These are phyloP conservation scores for Drosophila kohkoa DNA, from an alignment of 1,140 invertebrate genomes.

Conservation along the genomic window DNA sequence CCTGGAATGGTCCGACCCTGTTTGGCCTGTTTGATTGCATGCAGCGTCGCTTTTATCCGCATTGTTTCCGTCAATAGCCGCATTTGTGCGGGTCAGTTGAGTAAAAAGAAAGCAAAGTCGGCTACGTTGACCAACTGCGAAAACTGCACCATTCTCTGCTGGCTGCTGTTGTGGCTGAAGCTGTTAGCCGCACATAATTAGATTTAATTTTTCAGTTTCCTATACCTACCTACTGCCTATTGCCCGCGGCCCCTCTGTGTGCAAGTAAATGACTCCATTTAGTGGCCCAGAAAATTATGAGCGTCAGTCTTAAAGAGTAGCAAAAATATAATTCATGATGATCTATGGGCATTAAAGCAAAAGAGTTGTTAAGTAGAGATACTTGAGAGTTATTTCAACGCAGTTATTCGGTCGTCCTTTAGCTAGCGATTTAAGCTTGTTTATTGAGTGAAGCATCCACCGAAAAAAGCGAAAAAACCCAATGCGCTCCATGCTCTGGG, in stretches of 20 bases:
- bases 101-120: slow-evolving; percentile 62
- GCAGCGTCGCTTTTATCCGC: slow-evolving; percentile 65
- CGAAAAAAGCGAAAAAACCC: not conserved
- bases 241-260: slow-evolving; percentile 20
- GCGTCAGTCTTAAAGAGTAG: slow-evolving; percentile 8
- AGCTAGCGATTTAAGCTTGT: slow-evolving; percentile 30
- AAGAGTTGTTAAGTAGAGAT: slow-evolving; percentile 22
- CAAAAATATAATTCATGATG: slow-evolving; percentile 16
- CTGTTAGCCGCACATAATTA: slow-evolving; percentile 70
- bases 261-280: slow-evolving; percentile 55
- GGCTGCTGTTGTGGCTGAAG: slow-evolving; percentile 25
- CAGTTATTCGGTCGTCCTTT: slow-evolving; percentile 2
- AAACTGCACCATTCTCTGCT: not conserved
- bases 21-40: slow-evolving; percentile 20
- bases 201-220: slow-evolving; percentile 73
- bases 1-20: not conserved
- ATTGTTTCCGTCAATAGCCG: slow-evolving; percentile 80
- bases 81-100: slow-evolving; percentile 81
- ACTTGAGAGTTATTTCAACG: slow-evolving; percentile 9
- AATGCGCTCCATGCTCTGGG: slow-evolving; percentile 19
- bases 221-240: slow-evolving; percentile 3
- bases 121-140: slow-evolving; percentile 11
- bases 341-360: slow-evolving; percentile 43
- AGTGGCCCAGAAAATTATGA: slow-evolving; percentile 36
- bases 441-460: slow-evolving; percentile 11